These are phyloP conservation scores for Cephus cinctus DNA, from an alignment of 1,140 invertebrate genomes.

Conservation along the genomic window DNA sequence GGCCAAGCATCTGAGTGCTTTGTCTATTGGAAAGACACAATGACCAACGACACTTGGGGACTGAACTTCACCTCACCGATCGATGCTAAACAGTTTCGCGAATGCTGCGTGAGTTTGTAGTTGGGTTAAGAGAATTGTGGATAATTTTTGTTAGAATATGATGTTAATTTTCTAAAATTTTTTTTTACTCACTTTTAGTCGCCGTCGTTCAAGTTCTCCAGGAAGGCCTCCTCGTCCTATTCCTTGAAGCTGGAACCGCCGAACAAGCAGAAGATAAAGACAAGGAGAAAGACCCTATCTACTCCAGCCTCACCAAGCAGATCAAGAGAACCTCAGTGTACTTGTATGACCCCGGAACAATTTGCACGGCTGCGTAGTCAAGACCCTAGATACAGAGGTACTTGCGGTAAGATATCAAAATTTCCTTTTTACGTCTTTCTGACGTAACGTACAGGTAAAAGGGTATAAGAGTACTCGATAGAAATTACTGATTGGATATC, in stretches of 20 bases:
- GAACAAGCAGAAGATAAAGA: slow-evolving; percentile 80
- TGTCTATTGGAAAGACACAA: slow-evolving; percentile 96
- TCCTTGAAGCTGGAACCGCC: slow-evolving; percentile 89
- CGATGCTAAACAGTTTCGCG: slow-evolving; percentile 94
- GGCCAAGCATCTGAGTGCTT: slow-evolving; percentile 98
- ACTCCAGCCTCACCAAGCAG: slow-evolving; percentile 92
- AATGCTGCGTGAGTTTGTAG: slow-evolving; percentile 90
- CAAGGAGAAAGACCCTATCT: slow-evolving; percentile 83
- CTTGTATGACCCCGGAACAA: slow-evolving; percentile 93
- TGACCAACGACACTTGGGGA: slow-evolving; percentile 98
- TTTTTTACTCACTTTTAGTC: slow-evolving; percentile 71
- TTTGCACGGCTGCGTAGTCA: slow-evolving; percentile 80
- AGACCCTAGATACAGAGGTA: slow-evolving; percentile 79
- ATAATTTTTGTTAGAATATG: slow-evolving; percentile 30
- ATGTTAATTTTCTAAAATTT: background rate
- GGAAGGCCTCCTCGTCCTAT: slow-evolving; percentile 95
- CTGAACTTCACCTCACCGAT: slow-evolving; percentile 96
- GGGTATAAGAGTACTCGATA: no score
- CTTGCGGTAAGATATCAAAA: slow-evolving; percentile 43
- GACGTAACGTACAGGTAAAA: no score
- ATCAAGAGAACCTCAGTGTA: slow-evolving; percentile 87
- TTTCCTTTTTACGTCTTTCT: no score
- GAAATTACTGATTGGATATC: no score
- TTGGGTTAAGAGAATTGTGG: slow-evolving; percentile 17
- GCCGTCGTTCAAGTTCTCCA: slow-evolving; percentile 94